Evolutionary conservation across 2,888 invertebrate species (phyloP), one percentile per base, ranked within the genome.

Genomic region (Anorthoa munda): DNA sequence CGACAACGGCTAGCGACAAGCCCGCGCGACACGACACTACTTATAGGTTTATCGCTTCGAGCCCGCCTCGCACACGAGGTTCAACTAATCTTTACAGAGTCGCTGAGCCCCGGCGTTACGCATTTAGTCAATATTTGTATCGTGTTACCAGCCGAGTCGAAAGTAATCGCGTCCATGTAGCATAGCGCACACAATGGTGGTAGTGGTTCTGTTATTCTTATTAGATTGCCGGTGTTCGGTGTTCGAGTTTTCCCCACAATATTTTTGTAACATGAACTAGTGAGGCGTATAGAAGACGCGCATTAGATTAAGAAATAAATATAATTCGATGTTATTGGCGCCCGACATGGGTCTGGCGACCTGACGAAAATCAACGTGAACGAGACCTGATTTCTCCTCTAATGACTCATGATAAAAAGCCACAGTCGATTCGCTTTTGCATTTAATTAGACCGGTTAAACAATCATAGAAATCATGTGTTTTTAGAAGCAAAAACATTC

Each of bases 1-100:
- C 9, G 92, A 92, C 77, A 88, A 88, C 77, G 88, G 87, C 63
- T 89, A 89, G 81, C 73, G 45, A 39, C 2, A 51, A 48, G n/a
- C 17, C 5, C 45, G 55, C 55, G 51, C 68, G 83, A 85, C 76
- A 59, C 53, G 67, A 45, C 67, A 59, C 51, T 45, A 65, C 13
- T 55, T 48, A 39, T 81, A 84, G 63, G 73, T 77, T 75, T 66
- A 71, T 70, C 60, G 84, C 86, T 77, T 81, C 39, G 55, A 81
- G 84, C 72, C 71, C 67, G 26, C 69, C 70, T 75, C 75, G 61
- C 58, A 53, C 68, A 72, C 53, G 61, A 55, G 65, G 75, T 73
- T 59, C 23, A 65, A 75, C 59, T 56, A 23, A n/a, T 79, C 68
- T 78, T 69, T 69, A 83, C 75, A 60, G 17, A 67, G 70, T 71